Percentiles rank a stretch among this genome's conserved stretches.
These are phyloP conservation scores for Ptilodon capucinus DNA, from an alignment of 2,888 invertebrate genomes.

Conservation along the genomic window DNA sequence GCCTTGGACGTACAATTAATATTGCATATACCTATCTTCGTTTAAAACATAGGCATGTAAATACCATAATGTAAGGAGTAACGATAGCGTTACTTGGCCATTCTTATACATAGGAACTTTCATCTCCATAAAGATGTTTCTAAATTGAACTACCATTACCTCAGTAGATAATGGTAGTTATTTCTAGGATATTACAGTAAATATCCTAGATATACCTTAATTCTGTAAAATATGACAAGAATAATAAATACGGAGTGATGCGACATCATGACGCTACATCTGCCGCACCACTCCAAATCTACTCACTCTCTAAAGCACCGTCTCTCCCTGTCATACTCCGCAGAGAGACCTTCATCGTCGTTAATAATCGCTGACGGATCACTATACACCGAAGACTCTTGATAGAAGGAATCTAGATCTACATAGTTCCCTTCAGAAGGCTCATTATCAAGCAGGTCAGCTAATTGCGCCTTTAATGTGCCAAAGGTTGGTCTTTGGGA, in stretches of 20 bases:
- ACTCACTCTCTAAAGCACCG: slow-evolving; percentile 74
- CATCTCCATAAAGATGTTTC: no score
- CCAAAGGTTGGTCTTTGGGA: slow-evolving; percentile 88
- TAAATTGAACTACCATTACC: no score
- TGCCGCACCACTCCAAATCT: neutral
- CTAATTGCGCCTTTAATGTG: slow-evolving; percentile 82
- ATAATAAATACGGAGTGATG: no score
- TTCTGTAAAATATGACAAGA: neutral
- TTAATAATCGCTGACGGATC: slow-evolving; percentile 79
- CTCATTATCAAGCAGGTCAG: slow-evolving; percentile 83
- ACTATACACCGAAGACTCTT: slow-evolving; percentile 83
- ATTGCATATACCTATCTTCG: no score
- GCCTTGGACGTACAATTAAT: no score
- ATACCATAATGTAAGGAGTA: no score
- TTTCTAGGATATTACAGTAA: no score
- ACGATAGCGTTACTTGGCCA: no score
- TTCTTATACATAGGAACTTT: no score
- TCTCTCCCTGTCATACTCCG: slow-evolving; percentile 74
- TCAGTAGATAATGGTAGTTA: no score
- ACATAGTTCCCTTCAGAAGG: slow-evolving; percentile 85
- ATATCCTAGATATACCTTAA: no score
- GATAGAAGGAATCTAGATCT: slow-evolving; percentile 86
- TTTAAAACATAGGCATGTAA: no score
- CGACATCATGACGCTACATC: neutral
- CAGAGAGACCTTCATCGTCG: slow-evolving; percentile 75